phyloP scores from a whole-genome alignment of 2,888 invertebrate species.

The Blastobasis lacticolella region DNA sequence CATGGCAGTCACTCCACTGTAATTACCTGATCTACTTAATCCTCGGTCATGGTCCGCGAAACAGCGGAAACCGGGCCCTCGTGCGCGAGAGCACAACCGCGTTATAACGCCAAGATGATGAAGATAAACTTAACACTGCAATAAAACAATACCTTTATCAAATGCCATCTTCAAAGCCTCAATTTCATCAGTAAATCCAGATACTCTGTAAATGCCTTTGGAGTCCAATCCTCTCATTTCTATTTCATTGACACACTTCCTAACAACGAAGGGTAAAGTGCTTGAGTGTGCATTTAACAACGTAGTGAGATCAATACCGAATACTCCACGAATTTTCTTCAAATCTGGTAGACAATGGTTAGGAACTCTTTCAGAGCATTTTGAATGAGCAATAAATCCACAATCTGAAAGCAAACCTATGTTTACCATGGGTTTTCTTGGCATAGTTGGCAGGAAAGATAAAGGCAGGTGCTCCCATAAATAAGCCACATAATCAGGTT shows the following conservation, averaged over 20 bases:
- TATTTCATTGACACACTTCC: conserved; percentile 87
- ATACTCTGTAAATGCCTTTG: conserved; percentile 93
- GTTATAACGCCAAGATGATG: background rate
- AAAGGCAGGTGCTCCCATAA: too few species aligned
- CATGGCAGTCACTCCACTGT: too few species aligned
- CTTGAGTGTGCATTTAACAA: conserved; percentile 87
- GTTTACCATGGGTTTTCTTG: too few species aligned
- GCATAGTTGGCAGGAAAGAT: too few species aligned
- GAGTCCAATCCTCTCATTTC: conserved; percentile 88
- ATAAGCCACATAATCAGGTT: too few species aligned
- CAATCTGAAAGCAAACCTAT: conserved; percentile 76
- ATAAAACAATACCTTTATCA: conserved; percentile 79
- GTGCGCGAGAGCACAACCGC: background rate
- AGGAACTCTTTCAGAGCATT: conserved; percentile 91
- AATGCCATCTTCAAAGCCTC: conserved; percentile 90
- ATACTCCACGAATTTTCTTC: conserved; percentile 89
- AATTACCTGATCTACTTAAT: too few species aligned
- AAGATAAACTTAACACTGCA: background rate
- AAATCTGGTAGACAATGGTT: conserved; percentile 92
- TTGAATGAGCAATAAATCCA: conserved; percentile 92
- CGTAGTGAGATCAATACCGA: conserved; percentile 93
- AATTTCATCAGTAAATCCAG: conserved; percentile 95
- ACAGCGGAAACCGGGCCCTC: too few species aligned
- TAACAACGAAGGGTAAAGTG: conserved; percentile 87
- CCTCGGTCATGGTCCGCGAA: too few species aligned